A percentile compares a stretch with the other conserved stretches of the same genome.
Conservation (phyloP, 2,797 vertebrate species). For the Tangara arthus region DNA sequence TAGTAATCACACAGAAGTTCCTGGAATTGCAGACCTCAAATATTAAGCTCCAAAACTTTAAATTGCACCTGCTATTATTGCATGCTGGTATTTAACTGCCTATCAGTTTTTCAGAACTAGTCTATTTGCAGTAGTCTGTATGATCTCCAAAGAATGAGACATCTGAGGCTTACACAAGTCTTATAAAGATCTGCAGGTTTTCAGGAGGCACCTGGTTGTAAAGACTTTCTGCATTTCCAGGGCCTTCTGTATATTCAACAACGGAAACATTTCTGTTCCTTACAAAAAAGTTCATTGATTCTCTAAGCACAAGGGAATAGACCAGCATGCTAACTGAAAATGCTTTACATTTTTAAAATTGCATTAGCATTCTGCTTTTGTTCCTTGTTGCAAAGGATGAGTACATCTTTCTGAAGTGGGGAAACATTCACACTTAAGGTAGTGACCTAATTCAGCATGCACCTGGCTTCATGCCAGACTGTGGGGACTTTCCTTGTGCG, state of each 20-base stretch:
- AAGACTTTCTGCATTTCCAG: background rate
- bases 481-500: background rate
- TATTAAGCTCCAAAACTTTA: background rate
- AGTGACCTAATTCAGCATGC: background rate
- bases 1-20: background rate
- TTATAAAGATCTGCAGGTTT: background rate
- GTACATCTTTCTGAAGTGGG: background rate
- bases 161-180: background rate
- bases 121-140: background rate
- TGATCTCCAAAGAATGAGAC: background rate
- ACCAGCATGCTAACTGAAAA: conserved; percentile 31
- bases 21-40: background rate
- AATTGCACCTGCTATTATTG: background rate
- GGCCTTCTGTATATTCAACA: conserved; percentile 34
- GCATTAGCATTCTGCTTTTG: background rate
- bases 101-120: background rate
- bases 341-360: background rate
- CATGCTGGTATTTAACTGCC: background rate
- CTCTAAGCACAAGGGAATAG: background rate
- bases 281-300: conserved; percentile 25
- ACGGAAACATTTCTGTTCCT: conserved; percentile 28
- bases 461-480: background rate
- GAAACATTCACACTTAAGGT: background rate
- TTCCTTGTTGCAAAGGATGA: background rate
- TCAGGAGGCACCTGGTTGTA: background rate